Base-by-base conservation (phyloP, 2,797 vertebrate species). In the Eleutherodactylus coqui region DNA sequence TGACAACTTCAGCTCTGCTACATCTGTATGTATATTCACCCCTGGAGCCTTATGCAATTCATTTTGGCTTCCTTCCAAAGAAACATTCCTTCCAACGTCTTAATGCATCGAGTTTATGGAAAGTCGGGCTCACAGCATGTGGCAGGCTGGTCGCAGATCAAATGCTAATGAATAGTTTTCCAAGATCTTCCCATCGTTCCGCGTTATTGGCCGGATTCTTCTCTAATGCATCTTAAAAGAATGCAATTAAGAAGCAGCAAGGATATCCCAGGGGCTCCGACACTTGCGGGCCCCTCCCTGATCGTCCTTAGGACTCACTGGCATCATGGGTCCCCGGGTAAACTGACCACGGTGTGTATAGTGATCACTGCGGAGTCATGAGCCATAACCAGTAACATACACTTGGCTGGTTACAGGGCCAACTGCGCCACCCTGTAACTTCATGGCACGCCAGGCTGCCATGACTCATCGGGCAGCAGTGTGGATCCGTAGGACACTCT, bases 101-200 rank as follows among this genome's bases (percentile, higher is more conserved):
- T 5, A 4, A 5, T 73, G 24, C 69, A 45, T 43, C 24, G 69
- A 43, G 69, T 73, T 73, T n/a, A 73, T 70, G 38, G 67, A 70
- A 43, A 43, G 19, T 70, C 19, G 67, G 21, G 41, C 69, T n/a
- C 67, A 55, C 53, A 17, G 49, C 16, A 17, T 17, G 64, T 16
- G 34, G 34, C 36, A 17, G 3, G 8, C 29, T 16, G 29, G 3
- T 41, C 24, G 38, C 24, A 75, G 21, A 75, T 32, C 73, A 75
- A 32, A 49, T 49, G 45, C 29, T 32, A 75, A 75, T 51, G n/a
- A 51, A 75, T 9, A 6, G 9, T 51, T 72, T 75, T 51, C 73
- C 73, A 47, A 3, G 72, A 75, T 75, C 72, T 75, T 75, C 72
- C 72, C 72, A 75, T 75, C 72, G 3, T 75, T 75, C 2, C 43